phyloP scores from a whole-genome alignment of 2,888 invertebrate species.

The Plutella xylostella region DNA sequence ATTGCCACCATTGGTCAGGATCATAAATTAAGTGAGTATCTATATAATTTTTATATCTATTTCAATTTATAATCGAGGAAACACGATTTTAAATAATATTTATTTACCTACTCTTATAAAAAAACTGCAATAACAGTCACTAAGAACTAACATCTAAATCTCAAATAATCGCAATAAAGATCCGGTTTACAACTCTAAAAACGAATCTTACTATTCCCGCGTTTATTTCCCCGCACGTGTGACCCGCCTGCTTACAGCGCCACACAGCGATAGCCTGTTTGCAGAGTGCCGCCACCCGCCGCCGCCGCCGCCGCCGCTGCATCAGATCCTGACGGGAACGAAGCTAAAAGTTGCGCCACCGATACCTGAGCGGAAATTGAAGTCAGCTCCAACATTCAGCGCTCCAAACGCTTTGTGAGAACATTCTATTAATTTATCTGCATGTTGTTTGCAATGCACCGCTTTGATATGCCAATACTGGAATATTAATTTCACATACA shows the following conservation, averaged over 20 bases:
- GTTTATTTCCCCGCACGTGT: neutral
- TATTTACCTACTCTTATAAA: too few species aligned
- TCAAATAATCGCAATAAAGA: too few species aligned
- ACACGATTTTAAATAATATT: too few species aligned
- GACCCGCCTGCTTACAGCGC: neutral
- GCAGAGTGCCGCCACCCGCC: constrained; percentile 47
- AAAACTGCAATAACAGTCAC: too few species aligned
- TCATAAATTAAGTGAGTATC: neutral
- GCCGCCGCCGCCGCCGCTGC: constrained; percentile 39
- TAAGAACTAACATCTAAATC: neutral
- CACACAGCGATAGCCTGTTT: constrained; percentile 37
- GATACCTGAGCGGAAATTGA: constrained; percentile 61
- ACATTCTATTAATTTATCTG: constrained; percentile 59
- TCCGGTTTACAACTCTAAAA: too few species aligned
- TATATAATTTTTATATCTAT: neutral
- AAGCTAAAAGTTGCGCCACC: constrained; percentile 49
- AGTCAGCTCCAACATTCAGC: constrained; percentile 51
- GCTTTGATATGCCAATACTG: neutral
- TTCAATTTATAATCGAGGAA: too few species aligned
- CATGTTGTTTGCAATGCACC: constrained; percentile 6
- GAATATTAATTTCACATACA: too few species aligned
- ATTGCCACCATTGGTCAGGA: neutral
- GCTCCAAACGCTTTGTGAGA: constrained; percentile 61
- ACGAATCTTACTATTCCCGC: neutral
- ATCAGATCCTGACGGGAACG: constrained; percentile 49